Conservation (phyloP, 2,113 vertebrate genomes). For the Ophiodon elongatus region DNA sequence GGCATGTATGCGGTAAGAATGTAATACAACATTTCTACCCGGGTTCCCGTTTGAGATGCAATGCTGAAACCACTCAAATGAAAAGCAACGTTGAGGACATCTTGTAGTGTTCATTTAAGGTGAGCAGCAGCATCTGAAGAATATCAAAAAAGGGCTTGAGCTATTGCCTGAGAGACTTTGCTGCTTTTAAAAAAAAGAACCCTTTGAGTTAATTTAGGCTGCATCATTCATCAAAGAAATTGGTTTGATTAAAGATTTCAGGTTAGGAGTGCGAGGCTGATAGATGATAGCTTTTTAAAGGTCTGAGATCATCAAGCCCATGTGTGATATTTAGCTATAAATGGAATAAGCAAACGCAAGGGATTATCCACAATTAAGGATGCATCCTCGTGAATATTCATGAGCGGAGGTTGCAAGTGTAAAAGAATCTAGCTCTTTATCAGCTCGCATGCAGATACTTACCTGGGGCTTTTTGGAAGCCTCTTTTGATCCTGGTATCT, state of each 20-base stretch:
- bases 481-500: conserved; percentile 57
- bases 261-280: conserved; percentile 40
- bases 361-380: conserved; percentile 73
- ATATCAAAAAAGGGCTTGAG: conserved; percentile 22
- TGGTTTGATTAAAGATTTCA: conserved; percentile 58
- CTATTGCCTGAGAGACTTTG: background rate
- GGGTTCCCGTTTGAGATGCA: conserved; percentile 19
- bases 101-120: conserved; percentile 39
- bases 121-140: conserved; percentile 12
- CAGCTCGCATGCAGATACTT: conserved; percentile 46
- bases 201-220: conserved; percentile 29
- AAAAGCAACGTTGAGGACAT: background rate
- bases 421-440: conserved; percentile 60
- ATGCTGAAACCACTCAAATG: background rate
- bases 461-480: conserved; percentile 51
- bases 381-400: conserved; percentile 72
- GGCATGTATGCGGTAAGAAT: conserved; percentile 11
- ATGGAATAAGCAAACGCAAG: conserved; percentile 51
- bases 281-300: conserved; percentile 47
- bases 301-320: conserved; percentile 47
- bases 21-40: conserved; percentile 20
- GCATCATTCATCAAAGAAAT: conserved; percentile 63
- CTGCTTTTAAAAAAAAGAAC: background rate
- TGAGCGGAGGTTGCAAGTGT: conserved; percentile 34
- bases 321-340: conserved; percentile 60